Percentiles rank a stretch among this genome's conserved stretches.
These are phyloP conservation scores for Malacoctenus gilli DNA, from an alignment of 2,797 vertebrate species.

Conservation along the genomic window DNA sequence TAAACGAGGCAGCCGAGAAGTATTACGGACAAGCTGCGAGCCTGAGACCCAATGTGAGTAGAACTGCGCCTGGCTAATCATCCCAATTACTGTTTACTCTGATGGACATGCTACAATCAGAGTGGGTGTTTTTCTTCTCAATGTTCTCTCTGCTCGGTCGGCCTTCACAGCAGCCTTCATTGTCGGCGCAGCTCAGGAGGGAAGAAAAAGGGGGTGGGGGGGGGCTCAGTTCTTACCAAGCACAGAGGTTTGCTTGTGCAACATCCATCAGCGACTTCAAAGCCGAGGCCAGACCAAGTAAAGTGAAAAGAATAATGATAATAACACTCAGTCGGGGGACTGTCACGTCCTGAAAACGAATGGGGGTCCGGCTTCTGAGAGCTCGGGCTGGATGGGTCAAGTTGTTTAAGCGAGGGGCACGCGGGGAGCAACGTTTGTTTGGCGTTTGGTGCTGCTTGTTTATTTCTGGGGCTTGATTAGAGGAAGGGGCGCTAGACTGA, in stretches of 20 bases:
- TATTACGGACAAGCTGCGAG: slow-evolving; percentile 94
- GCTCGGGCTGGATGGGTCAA: slow-evolving; percentile 38
- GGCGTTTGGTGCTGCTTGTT: slow-evolving; percentile 60
- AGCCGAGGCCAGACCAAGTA: slow-evolving; percentile 45
- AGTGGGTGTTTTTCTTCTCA: slow-evolving; percentile 52
- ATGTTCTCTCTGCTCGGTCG: slow-evolving; percentile 31
- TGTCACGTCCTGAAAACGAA: slow-evolving; percentile 58
- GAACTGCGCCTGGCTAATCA: slow-evolving; percentile 40
- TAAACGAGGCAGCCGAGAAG: slow-evolving; percentile 95
- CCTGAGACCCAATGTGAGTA: slow-evolving; percentile 96
- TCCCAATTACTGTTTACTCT: slow-evolving; percentile 45
- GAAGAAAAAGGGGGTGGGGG: slow-evolving; percentile 33
- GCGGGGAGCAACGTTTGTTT: slow-evolving; percentile 41
- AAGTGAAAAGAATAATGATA: slow-evolving; percentile 71
- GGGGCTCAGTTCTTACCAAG: slow-evolving; percentile 38
- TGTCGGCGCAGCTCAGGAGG: slow-evolving; percentile 47
- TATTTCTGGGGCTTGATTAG: slow-evolving; percentile 61
- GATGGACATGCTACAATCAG: slow-evolving; percentile 55
- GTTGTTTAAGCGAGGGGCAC: slow-evolving; percentile 48
- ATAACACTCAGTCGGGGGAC: slow-evolving; percentile 61
- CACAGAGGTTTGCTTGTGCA: slow-evolving; percentile 69
- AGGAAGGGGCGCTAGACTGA: slow-evolving; percentile 52
- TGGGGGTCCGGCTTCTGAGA: slow-evolving; percentile 46
- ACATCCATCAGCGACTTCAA: slow-evolving; percentile 76
- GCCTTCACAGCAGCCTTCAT: slow-evolving; percentile 56